Base-by-base conservation (phyloP, 2,797 vertebrate genomes). In the Pseudochaenichthys georgianus region DNA sequence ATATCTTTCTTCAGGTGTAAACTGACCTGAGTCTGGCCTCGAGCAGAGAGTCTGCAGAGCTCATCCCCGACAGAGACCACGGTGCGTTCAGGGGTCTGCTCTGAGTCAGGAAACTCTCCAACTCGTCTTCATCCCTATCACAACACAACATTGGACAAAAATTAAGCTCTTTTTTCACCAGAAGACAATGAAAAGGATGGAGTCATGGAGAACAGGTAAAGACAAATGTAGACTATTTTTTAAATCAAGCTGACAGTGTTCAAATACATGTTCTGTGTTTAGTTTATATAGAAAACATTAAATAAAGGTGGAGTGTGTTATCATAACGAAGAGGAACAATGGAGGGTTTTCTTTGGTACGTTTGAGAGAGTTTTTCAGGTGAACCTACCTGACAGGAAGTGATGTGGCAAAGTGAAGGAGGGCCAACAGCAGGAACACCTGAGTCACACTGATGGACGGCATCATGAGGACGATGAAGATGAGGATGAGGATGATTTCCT, bases 311-410 rank as follows among this genome's bases (percentile, higher is more conserved):
- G 3, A 23, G 34, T 38, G 34, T 38, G 34, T 8, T 8, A 38
- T 38, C 34, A 8, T 28, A 28, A 28, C 28, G 28, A 28, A 28
- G 28, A 4, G 28, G 28, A 28, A 28, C 28, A 5, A 28, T 38
- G 34, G 8, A 9, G 34, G 34, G 34, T 38, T 38, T 38, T 38
- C 8, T 9, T 38, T 38, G 34, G 34, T 38, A 2, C 1, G 2
- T 66, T 17, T 51, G 42, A 21, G 50, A 28, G 28, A 38, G 55
- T 5, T 46, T 12, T 17, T 43, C 23, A 70, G 42, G 45, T 47
- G 65, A 53, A 0, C 1, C 17, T 77, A 93, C 87, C 88, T 80
- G 86, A 88, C 81, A 72, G 94, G 93, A 82, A 92, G 84, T 45
- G 93, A 77, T 28, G 79, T 51, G 4, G 78, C 55, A 73, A 85